Conservation (phyloP, 2,797 vertebrate species). For the Lutjanus argentimaculatus region DNA sequence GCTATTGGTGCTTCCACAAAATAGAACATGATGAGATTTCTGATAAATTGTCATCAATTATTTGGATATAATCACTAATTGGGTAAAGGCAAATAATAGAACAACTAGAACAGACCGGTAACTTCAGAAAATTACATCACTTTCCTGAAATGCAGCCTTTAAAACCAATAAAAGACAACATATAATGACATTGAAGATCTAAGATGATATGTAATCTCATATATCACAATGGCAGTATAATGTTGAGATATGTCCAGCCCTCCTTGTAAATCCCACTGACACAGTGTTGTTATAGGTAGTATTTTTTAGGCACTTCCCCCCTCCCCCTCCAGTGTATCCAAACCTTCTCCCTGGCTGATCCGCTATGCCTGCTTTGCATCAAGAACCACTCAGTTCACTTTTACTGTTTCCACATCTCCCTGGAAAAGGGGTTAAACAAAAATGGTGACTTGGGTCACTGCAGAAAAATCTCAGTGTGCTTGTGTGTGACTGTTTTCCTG, state of each 20-base stretch:
- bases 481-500: conserved; percentile 50
- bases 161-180: no score
- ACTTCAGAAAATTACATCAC: no score
- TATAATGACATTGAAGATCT: no score
- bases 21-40: no score
- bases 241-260: not conserved
- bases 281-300: conserved; percentile 14
- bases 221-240: no score
- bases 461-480: conserved; percentile 51
- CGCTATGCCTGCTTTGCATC: conserved; percentile 66
- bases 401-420: conserved; percentile 34
- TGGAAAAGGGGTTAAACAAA: conserved; percentile 42
- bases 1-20: no score
- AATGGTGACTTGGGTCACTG: conserved; percentile 61
- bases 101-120: no score
- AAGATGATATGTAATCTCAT: no score
- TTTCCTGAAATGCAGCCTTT: no score
- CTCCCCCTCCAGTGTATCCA: conserved; percentile 23
- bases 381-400: conserved; percentile 22
- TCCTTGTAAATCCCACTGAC: conserved; percentile 19
- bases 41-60: no score
- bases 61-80: no score
- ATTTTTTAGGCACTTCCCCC: conserved; percentile 9
- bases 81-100: no score
- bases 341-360: conserved; percentile 38